Conservation (phyloP, 92 coral and sea anemone species). For the Paragorgia papillata region DNA sequence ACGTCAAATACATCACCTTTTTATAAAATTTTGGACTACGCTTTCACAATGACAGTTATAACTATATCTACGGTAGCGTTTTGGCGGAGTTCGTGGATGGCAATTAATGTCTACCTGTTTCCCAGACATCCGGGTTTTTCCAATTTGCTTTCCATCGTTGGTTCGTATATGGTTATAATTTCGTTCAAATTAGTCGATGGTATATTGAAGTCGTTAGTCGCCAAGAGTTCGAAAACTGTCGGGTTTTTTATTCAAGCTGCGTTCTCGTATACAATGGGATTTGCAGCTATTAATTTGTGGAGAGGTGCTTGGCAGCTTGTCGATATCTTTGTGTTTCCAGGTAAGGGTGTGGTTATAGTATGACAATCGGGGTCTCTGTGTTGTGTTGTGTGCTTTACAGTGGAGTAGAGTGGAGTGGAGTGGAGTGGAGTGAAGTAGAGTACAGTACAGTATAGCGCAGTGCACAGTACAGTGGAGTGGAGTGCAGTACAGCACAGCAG, state of each 20-base stretch:
- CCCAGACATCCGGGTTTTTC: slow-evolving; percentile 1
- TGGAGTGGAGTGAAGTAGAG: no score
- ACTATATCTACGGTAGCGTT: slow-evolving; percentile 13
- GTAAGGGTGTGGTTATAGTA: background rate
- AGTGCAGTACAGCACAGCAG: no score
- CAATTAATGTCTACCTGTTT: slow-evolving; percentile 24
- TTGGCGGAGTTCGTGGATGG: slow-evolving; percentile 30
- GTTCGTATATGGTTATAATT: slow-evolving; percentile 1
- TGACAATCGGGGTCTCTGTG: background rate
- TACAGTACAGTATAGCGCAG: no score
- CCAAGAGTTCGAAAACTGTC: background rate
- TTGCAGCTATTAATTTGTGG: slow-evolving; percentile 37
- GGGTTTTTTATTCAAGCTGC: slow-evolving; percentile 10
- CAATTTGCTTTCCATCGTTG: slow-evolving; percentile 9
- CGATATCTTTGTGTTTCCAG: slow-evolving; percentile 23
- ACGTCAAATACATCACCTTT: background rate
- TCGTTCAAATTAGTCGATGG: slow-evolving; percentile 20
- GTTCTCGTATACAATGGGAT: slow-evolving; percentile 27
- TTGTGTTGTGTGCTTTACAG: no score
- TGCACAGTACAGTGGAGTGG: no score
- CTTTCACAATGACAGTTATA: slow-evolving; percentile 22
- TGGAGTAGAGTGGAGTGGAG: no score
- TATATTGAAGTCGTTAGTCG: background rate
- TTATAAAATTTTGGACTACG: slow-evolving; percentile 17
- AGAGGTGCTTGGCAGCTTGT: slow-evolving; percentile 32